Percentiles rank a stretch among this genome's conserved stretches.
Evolutionary conservation across 2,888 invertebrate genomes (phyloP).

Genomic region (Parthenolecanium corni): DNA sequence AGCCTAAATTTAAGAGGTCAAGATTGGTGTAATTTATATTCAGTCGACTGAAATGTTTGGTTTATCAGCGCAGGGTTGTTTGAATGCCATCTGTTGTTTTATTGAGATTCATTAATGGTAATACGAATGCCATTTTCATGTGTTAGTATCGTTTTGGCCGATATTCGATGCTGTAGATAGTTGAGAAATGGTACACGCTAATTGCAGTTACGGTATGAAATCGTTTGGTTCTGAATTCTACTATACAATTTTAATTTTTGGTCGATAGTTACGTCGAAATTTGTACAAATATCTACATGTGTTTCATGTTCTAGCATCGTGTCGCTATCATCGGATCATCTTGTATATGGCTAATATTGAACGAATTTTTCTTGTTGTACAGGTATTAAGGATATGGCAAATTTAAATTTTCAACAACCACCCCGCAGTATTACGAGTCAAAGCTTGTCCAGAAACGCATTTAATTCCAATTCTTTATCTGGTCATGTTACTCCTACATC

Average conservation of each 20-base stretch:
- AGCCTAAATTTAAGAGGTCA: conserved; percentile 24
- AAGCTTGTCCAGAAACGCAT: conserved; percentile 52
- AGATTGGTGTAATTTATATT: conserved; percentile 5
- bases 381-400: conserved; percentile 65
- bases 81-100: background rate
- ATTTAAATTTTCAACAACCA: conserved; percentile 80
- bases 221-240: conserved; percentile 1
- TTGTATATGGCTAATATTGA: no score
- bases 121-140: background rate
- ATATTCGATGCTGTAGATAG: background rate
- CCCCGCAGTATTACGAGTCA: conserved; percentile 76
- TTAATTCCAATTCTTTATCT: conserved; percentile 54
- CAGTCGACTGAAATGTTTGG: background rate
- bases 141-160: background rate
- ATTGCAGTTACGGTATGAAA: conserved; percentile 19
- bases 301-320: conserved; percentile 3
- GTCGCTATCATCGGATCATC: no score
- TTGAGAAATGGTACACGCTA: conserved; percentile 18
- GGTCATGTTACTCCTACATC: conserved; percentile 66
- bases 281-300: conserved; percentile 3
- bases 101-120: background rate
- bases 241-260: background rate
- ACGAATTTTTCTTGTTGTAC: conserved; percentile 32
- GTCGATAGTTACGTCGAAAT: background rate
- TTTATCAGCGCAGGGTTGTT: background rate